phyloP scores from a whole-genome alignment of 2,888 invertebrate species.

The Buathra laborator region DNA sequence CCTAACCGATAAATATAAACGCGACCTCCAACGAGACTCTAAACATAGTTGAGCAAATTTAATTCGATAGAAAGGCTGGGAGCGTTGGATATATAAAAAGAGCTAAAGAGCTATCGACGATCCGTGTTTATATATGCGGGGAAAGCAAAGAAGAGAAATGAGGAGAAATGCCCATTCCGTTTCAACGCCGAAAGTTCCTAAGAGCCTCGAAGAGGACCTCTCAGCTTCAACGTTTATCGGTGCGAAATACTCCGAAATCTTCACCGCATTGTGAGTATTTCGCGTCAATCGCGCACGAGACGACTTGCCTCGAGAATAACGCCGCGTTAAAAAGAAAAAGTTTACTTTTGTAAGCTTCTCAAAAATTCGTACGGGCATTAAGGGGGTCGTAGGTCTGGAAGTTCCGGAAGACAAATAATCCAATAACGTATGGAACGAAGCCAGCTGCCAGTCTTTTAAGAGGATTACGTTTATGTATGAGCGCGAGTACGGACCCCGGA shows the following conservation, averaged over 20 bases:
- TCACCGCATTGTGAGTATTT: too few species aligned
- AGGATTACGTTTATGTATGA: constrained; percentile 75
- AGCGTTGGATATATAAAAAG: constrained; percentile 6
- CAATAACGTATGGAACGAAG: constrained; percentile 77
- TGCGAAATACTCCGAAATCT: background rate
- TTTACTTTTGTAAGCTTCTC: background rate
- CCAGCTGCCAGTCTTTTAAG: constrained; percentile 75
- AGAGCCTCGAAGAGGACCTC: background rate
- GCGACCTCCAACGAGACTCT: constrained; percentile 55
- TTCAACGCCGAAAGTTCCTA: background rate
- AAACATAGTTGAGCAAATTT: constrained; percentile 62
- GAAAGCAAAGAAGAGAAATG: background rate
- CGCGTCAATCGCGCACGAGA: background rate
- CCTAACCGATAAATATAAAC: constrained; percentile 56
- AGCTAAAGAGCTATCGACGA: background rate
- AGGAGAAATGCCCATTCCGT: background rate
- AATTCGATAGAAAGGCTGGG: constrained; percentile 60
- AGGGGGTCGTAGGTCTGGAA: constrained; percentile 54
- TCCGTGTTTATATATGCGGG: background rate
- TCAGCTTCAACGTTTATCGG: background rate
- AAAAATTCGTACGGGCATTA: constrained; percentile 48
- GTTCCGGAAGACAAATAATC: constrained; percentile 76
- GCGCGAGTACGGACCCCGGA: constrained; percentile 59
- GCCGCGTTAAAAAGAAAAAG: background rate
- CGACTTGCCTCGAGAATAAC: background rate